Conservation (phyloP, 2,113 vertebrate species). For the Sceloporus undulatus region DNA sequence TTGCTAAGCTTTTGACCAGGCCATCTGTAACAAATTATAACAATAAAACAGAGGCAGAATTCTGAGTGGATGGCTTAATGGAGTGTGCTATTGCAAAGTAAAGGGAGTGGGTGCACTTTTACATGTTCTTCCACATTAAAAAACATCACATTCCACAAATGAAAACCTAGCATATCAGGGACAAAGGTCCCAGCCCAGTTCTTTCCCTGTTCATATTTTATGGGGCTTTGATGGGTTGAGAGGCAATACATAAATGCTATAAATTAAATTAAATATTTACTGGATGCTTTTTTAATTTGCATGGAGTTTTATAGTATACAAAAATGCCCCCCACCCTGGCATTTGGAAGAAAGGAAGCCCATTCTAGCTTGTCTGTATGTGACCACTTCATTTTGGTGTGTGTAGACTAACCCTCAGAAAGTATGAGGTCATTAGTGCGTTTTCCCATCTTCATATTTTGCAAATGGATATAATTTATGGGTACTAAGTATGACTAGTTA, state of each 20-base stretch:
- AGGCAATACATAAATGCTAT: no score
- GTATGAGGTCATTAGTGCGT: background rate
- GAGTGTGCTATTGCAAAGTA: background rate
- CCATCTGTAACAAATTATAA: background rate
- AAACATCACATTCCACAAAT: background rate
- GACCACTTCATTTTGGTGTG: background rate
- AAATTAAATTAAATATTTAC: background rate
- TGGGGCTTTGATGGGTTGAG: no score
- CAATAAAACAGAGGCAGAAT: background rate
- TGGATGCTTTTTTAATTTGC: constrained; percentile 1
- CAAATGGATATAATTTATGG: background rate
- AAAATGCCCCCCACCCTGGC: background rate
- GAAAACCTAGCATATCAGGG: background rate
- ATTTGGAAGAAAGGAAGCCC: background rate
- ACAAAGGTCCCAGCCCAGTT: background rate
- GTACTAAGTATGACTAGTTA: constrained; percentile 42
- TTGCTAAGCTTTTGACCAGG: no score
- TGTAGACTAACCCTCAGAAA: background rate
- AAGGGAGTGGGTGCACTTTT: background rate
- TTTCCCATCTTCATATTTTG: background rate
- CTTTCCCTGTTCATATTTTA: background rate
- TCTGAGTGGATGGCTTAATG: no score
- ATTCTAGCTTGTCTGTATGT: background rate
- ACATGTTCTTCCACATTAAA: background rate
- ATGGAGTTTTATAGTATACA: background rate